Base-by-base conservation (phyloP, 2,797 vertebrate genomes). In the Passerculus sandwichensis region DNA sequence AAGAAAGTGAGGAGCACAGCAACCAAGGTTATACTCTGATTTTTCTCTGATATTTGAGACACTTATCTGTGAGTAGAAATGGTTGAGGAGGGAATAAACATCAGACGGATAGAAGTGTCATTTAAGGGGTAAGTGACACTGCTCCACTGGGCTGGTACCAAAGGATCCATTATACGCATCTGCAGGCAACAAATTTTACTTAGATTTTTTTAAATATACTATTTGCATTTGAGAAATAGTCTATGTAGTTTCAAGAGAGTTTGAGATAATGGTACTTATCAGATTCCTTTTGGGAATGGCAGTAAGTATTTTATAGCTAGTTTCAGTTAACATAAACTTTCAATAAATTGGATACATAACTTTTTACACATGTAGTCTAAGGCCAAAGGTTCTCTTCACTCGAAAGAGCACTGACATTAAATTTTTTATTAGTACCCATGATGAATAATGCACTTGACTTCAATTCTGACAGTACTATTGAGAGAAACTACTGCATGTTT, bases 341-440 rank as follows among this genome's bases (percentile, higher is more conserved):
- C 92, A 27, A 54, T 80, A 93, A 91, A 85, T 83, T 56, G 85
- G 69, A 92, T 77, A 80, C 10, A 10, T 61, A 88, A 80, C 30
- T 64, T 93, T 93, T 96, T 87, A 83, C 62, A 74, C 50, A 14
- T 70, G 69, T 80, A 95, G 85, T 80, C 87, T 83, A 71, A 92
- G 89, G 85, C 50, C 75, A 69, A 95, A 96, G 91, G 65, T 75
- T 85, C 34, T n/a, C 32, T 69, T 88, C 53, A 29, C 21, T 92
- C 72, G 36, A 38, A 38, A 89, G 54, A 85, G 50, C 30, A 14
- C 13, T 71, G 66, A 69, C 38, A 40, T 83, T 80, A 83, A 80
- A 57, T 78, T 86, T 91, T 94, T 95, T 86, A 90, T 93, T 94
- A 91, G 64, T 38, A 65, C 4, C 17, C 40, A 17, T 53, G 25